Conservation (phyloP, 2,113 vertebrate species). For the Synodontis membranacea region DNA sequence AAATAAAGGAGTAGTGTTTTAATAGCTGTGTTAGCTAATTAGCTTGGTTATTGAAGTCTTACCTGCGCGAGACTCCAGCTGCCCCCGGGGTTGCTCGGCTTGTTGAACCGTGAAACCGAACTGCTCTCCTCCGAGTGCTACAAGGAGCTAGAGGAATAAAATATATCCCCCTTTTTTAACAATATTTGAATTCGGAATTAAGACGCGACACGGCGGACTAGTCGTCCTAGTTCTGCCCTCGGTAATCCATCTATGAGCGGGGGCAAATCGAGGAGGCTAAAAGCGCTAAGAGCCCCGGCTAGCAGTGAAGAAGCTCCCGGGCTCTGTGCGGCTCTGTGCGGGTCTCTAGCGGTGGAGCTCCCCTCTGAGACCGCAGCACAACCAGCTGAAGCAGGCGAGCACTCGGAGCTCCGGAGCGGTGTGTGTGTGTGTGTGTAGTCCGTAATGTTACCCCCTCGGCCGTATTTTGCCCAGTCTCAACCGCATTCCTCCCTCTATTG, state of each 20-base stretch:
- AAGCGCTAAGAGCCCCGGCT: background rate
- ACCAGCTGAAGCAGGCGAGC: background rate
- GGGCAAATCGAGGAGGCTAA: background rate
- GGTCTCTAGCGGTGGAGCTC: background rate
- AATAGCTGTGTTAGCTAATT: background rate
- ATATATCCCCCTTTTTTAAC: background rate
- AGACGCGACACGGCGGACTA: background rate
- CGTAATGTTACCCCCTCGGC: constrained; percentile 45
- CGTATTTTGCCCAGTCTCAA: constrained; percentile 58
- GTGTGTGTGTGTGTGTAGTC: background rate
- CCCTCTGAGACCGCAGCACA: background rate
- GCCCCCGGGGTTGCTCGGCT: constrained; percentile 58
- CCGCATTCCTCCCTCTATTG: constrained; percentile 67
- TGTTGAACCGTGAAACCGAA: constrained; percentile 29
- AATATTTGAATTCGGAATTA: no score
- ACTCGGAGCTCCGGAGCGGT: background rate
- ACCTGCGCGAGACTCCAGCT: constrained; percentile 58
- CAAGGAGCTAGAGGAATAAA: background rate
- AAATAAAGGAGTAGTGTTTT: no score
- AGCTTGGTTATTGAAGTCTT: constrained; percentile 27
- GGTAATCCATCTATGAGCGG: constrained; percentile 28
- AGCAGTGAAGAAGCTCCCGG: background rate
- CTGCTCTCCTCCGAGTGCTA: background rate
- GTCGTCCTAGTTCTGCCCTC: background rate
- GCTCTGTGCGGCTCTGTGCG: background rate